Base-by-base conservation (phyloP, 2,888 invertebrate species). In the Polylopha cassiicola region DNA sequence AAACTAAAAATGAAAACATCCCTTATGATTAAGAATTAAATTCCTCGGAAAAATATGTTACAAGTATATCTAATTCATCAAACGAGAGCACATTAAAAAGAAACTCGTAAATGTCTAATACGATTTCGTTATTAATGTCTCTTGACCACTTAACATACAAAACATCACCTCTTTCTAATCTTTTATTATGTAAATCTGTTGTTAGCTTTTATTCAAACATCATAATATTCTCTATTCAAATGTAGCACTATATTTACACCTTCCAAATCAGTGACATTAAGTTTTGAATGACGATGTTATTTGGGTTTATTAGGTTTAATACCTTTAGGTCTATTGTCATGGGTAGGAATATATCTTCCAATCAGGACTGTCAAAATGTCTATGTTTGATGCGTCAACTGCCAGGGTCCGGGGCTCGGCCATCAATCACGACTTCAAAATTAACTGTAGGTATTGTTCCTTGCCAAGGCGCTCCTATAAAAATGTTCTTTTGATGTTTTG, bases 371-470 rank as follows among this genome's bases (percentile, higher is more conserved):
- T 68, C 66, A 66, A 62, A 68, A 61, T 55, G 64, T 60, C 61
- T 46, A 46, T 46, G 60, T 63, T 68, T 70, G 71, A 69, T 67
- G 62, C 68, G 73, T 73, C 73, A 74, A 59, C 65, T 52, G 55
- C 47, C 49, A 50, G 47, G 51, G 54, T 51, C 58, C 54, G 53
- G 47, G 56, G 69, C 74, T 74, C 62, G 76, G 66, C 73, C 55
- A 82, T 82, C 80, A 75, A 84, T 84, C 84, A 82, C 65, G 47
- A 46, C 51, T 64, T 58, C 63, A 72, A 77, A 79, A 82, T 81
- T 79, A 80, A 65, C 55, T 59, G 65, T n/a, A n/a, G n/a, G n/a
- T 64, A 82, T 82, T 82, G 80, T 82, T 80, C 77, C 66, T 55
- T 51, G 37, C 46, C 42, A 43, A 47, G 65, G 55, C 73, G 67